Evolutionary conservation across 2,888 invertebrate genomes (phyloP), one percentile per base, ranked within the genome.

Genomic region (Hirudinaria manillensis): DNA sequence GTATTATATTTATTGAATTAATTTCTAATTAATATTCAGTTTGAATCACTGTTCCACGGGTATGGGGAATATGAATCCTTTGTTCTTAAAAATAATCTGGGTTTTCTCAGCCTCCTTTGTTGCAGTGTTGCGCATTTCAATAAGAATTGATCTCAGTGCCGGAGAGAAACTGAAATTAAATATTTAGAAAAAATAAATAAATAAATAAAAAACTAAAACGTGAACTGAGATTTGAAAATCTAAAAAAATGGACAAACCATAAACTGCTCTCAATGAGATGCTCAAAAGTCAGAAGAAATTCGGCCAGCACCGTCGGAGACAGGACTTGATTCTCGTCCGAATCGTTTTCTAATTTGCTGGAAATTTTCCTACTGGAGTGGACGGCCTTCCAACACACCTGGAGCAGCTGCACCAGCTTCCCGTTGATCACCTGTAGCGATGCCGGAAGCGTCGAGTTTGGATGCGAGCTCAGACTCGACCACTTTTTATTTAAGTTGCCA

Each of bases 401-500:
- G 24, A 61, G 29, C 19, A 61, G 61, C 6, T 61, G 61, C 10
- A 61, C 61, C 1, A 61, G 61, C n/a, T 61, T 61, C 7, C 24
- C 61, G 10, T 27, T 61, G 61, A 61, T 61, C n/a, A 29, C 61
- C 29, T 61, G 61, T 16, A 61, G 61, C 10, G 61, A 61, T 61
- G 61, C 24, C 7, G 61, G 61, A 16, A 29, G n/a, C 10, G 61
- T 21, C 6, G 61, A 27, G 10, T 6, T 27, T 6, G 3, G 4
- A 24, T 61, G 61, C 7, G 24, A 27, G 61, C 21, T 27, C 7
- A n/a, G 1, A 61, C 24, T 27, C 24, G 61, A 13, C 24, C 24
- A 61, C 10, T 61, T 61, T n/a, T 61, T 61, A 19, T 29, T 61
- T n/a, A 61, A 29, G 29, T 61, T 61, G 61, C 61, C 61, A 29